Percentiles rank a stretch among this genome's conserved stretches.
phyloP scores from a whole-genome alignment of 2,888 invertebrate genomes.

The Craniophora ligustri region DNA sequence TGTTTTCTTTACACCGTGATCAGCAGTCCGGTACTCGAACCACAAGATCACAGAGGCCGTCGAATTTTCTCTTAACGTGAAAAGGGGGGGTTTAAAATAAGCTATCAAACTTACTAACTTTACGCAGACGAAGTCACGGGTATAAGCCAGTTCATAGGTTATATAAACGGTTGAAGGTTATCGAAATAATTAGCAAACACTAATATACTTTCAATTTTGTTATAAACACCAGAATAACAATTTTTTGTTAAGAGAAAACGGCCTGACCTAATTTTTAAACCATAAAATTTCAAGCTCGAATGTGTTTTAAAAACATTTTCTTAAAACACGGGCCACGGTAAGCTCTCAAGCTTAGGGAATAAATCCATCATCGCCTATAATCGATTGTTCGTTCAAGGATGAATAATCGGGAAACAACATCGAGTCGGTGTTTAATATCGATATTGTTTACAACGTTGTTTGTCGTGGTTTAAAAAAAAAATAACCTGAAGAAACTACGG shows the following conservation, averaged over 20 bases:
- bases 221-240: not conserved
- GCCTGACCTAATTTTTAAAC: constrained; percentile 26
- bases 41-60: too few relatives aligned
- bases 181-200: too few relatives aligned
- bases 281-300: constrained; percentile 23
- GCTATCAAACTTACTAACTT: too few relatives aligned
- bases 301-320: constrained; percentile 35
- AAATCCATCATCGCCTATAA: constrained; percentile 73
- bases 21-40: too few relatives aligned
- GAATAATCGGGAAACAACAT: constrained; percentile 66
- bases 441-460: constrained; percentile 47
- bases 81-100: too few relatives aligned
- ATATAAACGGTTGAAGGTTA: too few relatives aligned
- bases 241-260: not conserved
- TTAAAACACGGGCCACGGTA: constrained; percentile 27
- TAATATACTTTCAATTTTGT: not conserved
- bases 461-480: constrained; percentile 41
- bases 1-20: too few relatives aligned
- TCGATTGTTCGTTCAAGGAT: constrained; percentile 68
- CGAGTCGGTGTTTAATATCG: constrained; percentile 46
- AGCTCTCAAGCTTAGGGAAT: constrained; percentile 47
- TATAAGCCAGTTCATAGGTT: too few relatives aligned
- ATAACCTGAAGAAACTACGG: constrained; percentile 17
- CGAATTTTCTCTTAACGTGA: too few relatives aligned
- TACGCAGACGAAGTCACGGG: too few relatives aligned